Percentiles rank a stretch among this genome's conserved stretches.
phyloP scores from a whole-genome alignment of 1,140 invertebrate genomes.

The Theocolax elegans region DNA sequence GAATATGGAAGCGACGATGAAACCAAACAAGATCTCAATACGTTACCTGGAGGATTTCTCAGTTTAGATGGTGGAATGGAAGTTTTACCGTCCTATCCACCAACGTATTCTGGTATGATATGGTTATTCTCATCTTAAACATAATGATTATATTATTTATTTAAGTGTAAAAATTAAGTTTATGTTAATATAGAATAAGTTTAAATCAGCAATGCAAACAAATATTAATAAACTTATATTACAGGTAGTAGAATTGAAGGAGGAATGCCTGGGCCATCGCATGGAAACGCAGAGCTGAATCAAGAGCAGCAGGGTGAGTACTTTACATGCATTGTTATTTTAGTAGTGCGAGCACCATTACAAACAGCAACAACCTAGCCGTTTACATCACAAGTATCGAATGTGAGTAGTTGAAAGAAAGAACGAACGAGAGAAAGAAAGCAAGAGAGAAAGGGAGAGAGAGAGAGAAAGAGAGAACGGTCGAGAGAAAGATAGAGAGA shows the following conservation, averaged over 20 bases:
- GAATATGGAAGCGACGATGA: constrained; percentile 72
- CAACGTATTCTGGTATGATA: constrained; percentile 62
- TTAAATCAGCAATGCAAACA: background rate
- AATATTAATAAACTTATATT: constrained; percentile 31
- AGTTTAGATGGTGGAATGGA: constrained; percentile 67
- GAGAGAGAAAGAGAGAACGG: constrained; percentile 49
- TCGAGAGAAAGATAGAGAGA: constrained; percentile 48
- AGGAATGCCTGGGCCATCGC: constrained; percentile 64
- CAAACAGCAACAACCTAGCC: constrained; percentile 70
- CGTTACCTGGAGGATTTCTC: constrained; percentile 64
- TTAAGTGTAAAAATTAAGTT: too few species aligned
- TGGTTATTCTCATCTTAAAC: too few species aligned
- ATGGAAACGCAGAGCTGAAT: constrained; percentile 61
- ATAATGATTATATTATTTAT: too few species aligned
- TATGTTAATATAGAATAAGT: too few species aligned
- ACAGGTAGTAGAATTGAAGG: constrained; percentile 62
- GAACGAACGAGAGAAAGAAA: constrained; percentile 50
- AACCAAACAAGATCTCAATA: constrained; percentile 64
- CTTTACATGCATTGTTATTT: constrained; percentile 50
- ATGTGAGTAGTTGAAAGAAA: constrained; percentile 64
- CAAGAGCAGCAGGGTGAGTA: constrained; percentile 67
- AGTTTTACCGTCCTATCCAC: constrained; percentile 63
- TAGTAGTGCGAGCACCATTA: constrained; percentile 69
- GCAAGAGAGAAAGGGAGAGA: constrained; percentile 35
- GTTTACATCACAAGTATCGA: constrained; percentile 65